phyloP scores from a whole-genome alignment of 2,113 vertebrate genomes.

The Sterrhoptilus dennistouni region DNA sequence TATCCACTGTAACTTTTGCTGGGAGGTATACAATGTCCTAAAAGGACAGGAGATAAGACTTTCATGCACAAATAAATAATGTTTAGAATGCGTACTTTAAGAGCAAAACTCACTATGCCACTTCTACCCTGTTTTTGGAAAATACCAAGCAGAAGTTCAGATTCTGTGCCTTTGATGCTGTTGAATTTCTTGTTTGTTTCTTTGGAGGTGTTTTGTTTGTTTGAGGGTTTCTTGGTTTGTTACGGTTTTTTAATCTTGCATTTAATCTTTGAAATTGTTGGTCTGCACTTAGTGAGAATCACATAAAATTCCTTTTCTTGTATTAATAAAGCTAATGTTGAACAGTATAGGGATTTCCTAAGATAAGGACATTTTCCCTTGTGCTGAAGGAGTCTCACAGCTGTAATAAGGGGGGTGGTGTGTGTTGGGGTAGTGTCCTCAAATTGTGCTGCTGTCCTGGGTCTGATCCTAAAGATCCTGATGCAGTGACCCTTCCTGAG shows the following conservation, averaged over 20 bases:
- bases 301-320: not conserved
- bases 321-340: not conserved
- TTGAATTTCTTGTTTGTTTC: not conserved
- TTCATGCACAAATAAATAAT: not conserved
- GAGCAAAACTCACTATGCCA: not conserved
- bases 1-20: not conserved
- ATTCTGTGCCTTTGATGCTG: not conserved
- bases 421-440: not conserved
- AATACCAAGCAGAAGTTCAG: not conserved
- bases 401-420: not conserved
- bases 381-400: not conserved
- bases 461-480: not conserved
- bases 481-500: fast-evolving
- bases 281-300: not conserved
- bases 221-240: not conserved
- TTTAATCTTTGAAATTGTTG: not conserved
- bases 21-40: not conserved
- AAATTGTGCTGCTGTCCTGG: not conserved
- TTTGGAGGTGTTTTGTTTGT: not conserved
- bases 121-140: not conserved
- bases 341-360: not conserved
- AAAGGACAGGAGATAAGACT: not conserved
- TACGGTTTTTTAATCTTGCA: not conserved
- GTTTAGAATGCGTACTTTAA: not conserved
- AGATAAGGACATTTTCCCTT: not conserved